Base-by-base conservation (phyloP, 2,797 vertebrate species). In the Rhynchotus rufescens region DNA sequence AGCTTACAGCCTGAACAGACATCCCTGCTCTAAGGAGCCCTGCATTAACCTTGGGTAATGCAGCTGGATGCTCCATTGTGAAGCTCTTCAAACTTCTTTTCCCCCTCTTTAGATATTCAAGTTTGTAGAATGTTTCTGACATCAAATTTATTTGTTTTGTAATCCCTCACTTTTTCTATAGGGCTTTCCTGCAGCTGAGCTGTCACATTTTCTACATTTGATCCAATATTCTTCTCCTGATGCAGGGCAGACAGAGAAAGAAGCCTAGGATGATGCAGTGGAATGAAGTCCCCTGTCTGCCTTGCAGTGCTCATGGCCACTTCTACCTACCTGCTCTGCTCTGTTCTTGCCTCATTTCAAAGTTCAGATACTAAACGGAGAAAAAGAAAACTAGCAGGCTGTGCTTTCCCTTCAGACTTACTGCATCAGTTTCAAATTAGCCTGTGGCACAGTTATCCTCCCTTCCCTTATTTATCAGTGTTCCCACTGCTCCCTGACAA, bases 121-220 rank as follows among this genome's bases (percentile, higher is more conserved):
- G 74, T 60, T 79, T 14, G 32, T 20, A 23, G 7, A 19, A 2
- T 14, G 81, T 78, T 42, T 15, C 60, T 84, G 42, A 25, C 11
- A 26, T 45, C 19, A 66, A 4, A 8, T 45, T 32, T 38, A 36
- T 68, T 66, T 83, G 26, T 51, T 72, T 88, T 44, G 28, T 60
- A 81, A 65, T 32, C 2, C 10, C 3, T 86, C 2, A 1, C 5
- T 79, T 80, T 25, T 79, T 42, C 22, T 30, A n/a, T 49, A n/a
- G n/a, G 21, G 9, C 6, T 64, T 72, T 64, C 61, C 40, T 90
- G 42, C 8, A 57, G 10, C 15, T 36, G 34, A 15, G 25, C n/a
- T 0, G 0, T 8, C 11, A 5, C 2, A 0, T 54, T 82, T 77
- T 77, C 10, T n/a, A 17, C 19, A 0, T 26, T 86, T 30, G 22